phyloP scores from a whole-genome alignment of 2,888 invertebrate genomes.

The Drosophila emarginata region DNA sequence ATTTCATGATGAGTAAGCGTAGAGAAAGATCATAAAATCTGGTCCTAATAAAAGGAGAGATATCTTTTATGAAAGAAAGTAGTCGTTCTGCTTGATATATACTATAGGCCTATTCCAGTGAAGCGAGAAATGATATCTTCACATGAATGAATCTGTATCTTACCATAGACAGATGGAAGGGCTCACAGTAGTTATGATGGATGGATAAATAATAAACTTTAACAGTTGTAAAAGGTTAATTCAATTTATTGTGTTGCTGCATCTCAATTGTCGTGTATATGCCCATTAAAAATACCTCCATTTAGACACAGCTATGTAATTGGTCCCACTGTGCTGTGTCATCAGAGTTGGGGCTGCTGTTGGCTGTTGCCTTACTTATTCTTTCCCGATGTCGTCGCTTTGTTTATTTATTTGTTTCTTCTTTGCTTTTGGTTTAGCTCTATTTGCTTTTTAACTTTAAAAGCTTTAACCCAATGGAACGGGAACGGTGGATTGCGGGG shows the following conservation, averaged over 20 bases:
- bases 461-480: slow-evolving; percentile 21
- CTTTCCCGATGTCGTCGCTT: slow-evolving; percentile 14
- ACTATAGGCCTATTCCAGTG: no score
- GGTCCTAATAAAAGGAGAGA: no score
- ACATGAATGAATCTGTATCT: no score
- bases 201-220: no score
- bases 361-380: neutral
- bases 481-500: neutral
- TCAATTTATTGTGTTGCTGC: neutral
- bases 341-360: neutral
- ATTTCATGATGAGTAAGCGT: neutral
- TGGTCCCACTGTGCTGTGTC: neutral
- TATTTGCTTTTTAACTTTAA: slow-evolving; percentile 62
- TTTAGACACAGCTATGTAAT: neutral
- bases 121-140: no score
- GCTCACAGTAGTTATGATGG: no score
- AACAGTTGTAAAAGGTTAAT: no score
- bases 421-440: slow-evolving; percentile 48
- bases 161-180: no score
- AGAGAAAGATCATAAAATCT: no score
- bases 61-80: no score
- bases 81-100: no score
- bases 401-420: slow-evolving; percentile 50
- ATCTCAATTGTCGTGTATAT: neutral
- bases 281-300: neutral